A percentile compares a stretch with the other conserved stretches of the same genome.
Evolutionary conservation across 2,888 invertebrate species (phyloP).

Genomic region (Nasonovia ribisnigri): DNA sequence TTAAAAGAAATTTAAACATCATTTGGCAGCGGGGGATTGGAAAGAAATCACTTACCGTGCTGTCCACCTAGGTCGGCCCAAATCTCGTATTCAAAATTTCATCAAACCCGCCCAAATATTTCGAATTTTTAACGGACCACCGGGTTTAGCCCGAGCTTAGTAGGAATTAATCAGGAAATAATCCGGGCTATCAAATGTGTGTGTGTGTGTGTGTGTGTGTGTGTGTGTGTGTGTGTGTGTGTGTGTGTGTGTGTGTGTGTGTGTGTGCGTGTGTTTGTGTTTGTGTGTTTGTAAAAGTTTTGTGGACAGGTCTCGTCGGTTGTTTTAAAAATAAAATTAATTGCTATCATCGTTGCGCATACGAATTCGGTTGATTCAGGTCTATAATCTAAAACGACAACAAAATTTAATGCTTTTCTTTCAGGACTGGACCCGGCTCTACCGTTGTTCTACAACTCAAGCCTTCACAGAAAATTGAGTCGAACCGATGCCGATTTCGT

Average conservation of each 20-base stretch:
- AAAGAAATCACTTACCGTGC: too few relatives aligned
- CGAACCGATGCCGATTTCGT: conserved; percentile 78
- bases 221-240: too few relatives aligned
- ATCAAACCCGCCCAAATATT: too few relatives aligned
- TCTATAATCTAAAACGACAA: neutral
- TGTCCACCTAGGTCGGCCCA: too few relatives aligned
- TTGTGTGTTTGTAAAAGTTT: neutral
- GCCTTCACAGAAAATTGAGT: conserved; percentile 74
- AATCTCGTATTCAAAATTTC: too few relatives aligned
- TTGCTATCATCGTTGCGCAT: neutral
- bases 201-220: too few relatives aligned
- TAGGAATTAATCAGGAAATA: neutral
- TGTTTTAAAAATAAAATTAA: neutral
- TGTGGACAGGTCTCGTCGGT: neutral
- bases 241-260: too few relatives aligned
- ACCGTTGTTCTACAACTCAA: conserved; percentile 75
- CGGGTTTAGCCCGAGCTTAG: neutral
- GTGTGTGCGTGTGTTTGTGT: too few relatives aligned
- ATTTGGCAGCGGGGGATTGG: too few relatives aligned
- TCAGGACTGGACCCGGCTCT: conserved; percentile 78
- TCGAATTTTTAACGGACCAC: too few relatives aligned
- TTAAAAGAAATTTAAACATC: too few relatives aligned
- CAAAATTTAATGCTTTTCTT: neutral
- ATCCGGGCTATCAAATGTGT: neutral
- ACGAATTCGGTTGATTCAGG: too few relatives aligned